Evolutionary conservation across 2,888 invertebrate species (phyloP).

Genomic region (Gandaritis pyraliata): DNA sequence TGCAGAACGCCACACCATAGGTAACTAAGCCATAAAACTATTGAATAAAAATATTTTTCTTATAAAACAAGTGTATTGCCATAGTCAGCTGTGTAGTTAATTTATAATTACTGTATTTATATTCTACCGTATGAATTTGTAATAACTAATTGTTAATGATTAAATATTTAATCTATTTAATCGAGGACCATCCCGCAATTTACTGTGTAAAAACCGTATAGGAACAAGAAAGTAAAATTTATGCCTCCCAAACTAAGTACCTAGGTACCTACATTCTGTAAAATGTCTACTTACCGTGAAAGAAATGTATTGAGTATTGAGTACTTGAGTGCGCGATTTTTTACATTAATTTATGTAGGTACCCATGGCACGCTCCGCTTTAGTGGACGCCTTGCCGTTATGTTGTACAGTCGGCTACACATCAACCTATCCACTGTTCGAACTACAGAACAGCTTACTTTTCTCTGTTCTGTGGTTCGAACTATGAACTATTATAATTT

Average conservation of each 20-base stretch:
- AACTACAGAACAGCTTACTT: no score
- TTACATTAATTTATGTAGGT: no score
- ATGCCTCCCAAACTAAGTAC: no score
- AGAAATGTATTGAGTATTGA: no score
- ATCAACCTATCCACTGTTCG: no score
- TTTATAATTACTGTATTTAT: background rate
- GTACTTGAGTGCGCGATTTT: no score
- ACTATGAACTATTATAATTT: no score
- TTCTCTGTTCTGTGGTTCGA: no score
- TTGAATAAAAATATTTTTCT: slow-evolving; percentile 8
- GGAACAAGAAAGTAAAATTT: background rate
- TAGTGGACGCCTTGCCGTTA: background rate
- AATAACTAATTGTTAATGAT: background rate
- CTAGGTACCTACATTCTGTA: no score
- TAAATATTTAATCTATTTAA: background rate
- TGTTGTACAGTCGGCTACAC: no score
- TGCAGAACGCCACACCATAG: slow-evolving; percentile 72
- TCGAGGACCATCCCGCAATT: slow-evolving; percentile 1
- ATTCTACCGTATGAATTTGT: background rate
- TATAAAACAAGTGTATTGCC: background rate
- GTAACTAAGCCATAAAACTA: slow-evolving; percentile 14
- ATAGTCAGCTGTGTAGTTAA: background rate
- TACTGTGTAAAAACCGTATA: background rate
- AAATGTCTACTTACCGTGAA: no score
- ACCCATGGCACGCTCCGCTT: background rate